Evolutionary conservation across 2,888 invertebrate species (phyloP).

Genomic region (Punctoribates punctum): DNA sequence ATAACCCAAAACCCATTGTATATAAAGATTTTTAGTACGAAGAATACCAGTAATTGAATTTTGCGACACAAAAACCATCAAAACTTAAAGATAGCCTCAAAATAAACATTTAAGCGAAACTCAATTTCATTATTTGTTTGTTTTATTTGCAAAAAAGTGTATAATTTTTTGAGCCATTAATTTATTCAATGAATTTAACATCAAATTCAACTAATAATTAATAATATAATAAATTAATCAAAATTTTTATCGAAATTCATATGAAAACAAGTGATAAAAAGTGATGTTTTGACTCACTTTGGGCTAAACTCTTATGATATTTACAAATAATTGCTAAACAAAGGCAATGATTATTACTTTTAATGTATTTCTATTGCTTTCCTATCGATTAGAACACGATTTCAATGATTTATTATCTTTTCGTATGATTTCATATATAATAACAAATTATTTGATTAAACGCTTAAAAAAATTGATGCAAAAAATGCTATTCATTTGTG

Average conservation of each 20-base stretch:
- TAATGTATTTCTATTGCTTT: slow-evolving; percentile 25
- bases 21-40: background rate
- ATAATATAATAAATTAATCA: slow-evolving; percentile 20
- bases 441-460: slow-evolving; percentile 16
- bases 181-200: slow-evolving; percentile 3
- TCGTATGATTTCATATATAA: background rate
- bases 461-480: background rate
- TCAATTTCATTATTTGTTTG: slow-evolving; percentile 3
- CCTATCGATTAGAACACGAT: background rate
- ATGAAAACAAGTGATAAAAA: slow-evolving; percentile 8
- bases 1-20: background rate
- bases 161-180: background rate
- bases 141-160: background rate
- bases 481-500: slow-evolving; percentile 17
- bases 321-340: slow-evolving; percentile 17
- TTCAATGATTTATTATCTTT: background rate
- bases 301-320: slow-evolving; percentile 11
- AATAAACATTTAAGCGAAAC: background rate
- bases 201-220: background rate
- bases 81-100: no score
- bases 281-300: background rate
- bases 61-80: background rate
- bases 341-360: slow-evolving; percentile 33
- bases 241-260: background rate
- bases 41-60: background rate